These are phyloP conservation scores for Lamellibrachia luymesi DNA, from an alignment of 1,140 invertebrate genomes.

Conservation along the genomic window DNA sequence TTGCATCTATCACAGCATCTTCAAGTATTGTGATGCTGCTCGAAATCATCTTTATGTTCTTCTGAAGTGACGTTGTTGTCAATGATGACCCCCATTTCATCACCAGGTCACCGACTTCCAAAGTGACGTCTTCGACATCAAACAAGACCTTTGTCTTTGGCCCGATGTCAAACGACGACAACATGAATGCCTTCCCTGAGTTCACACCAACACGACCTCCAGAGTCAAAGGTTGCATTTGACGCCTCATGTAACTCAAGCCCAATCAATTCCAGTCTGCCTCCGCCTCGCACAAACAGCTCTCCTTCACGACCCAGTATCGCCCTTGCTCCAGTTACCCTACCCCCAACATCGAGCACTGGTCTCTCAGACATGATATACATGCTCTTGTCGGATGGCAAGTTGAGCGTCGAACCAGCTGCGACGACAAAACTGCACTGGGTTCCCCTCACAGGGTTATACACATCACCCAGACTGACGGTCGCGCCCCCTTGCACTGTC, in stretches of 20 bases:
- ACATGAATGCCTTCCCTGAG: background rate
- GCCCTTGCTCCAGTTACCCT: constrained; percentile 24
- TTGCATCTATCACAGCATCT: constrained; percentile 33
- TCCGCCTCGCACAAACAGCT: constrained; percentile 24
- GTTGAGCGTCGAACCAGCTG: constrained; percentile 17
- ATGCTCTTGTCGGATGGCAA: constrained; percentile 23
- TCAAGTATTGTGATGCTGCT: constrained; percentile 36
- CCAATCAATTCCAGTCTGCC: background rate
- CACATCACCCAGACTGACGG: constrained; percentile 16
- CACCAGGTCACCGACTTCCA: constrained; percentile 28
- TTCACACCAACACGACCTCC: background rate
- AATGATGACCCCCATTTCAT: constrained; percentile 35
- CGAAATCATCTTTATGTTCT: constrained; percentile 29
- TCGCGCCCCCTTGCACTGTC: constrained; percentile 14
- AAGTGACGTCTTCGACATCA: constrained; percentile 30
- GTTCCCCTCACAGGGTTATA: constrained; percentile 23
- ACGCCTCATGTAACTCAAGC: background rate
- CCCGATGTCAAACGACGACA: background rate
- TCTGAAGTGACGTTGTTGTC: constrained; percentile 23
- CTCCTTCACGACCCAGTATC: constrained; percentile 31
- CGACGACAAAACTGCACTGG: constrained; percentile 25
- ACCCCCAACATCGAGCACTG: constrained; percentile 30
- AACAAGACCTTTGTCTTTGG: constrained; percentile 27
- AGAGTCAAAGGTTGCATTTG: background rate
- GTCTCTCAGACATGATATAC: constrained; percentile 25